These are phyloP conservation scores for Lampris incognitus DNA, from an alignment of 2,113 vertebrate genomes.

Conservation along the genomic window DNA sequence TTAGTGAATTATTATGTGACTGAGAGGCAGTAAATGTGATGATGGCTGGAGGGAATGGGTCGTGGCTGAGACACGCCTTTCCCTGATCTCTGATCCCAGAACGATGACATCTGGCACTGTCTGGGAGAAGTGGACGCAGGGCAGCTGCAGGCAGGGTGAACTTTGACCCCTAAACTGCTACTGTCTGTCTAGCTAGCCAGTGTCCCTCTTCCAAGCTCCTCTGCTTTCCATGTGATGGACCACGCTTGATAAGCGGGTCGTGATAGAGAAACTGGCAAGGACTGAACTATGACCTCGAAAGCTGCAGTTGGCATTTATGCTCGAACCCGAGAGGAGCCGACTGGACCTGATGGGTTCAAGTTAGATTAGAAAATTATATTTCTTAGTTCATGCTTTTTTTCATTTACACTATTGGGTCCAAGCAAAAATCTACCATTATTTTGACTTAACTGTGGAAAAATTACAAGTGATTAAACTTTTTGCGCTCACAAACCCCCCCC, in stretches of 20 bases:
- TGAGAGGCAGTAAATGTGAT: slow-evolving; percentile 2
- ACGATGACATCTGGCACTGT: slow-evolving; percentile 30
- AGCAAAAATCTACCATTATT: not conserved
- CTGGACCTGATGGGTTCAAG: no score
- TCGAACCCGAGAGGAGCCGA: slow-evolving; percentile 22
- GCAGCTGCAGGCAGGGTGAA: slow-evolving; percentile 24
- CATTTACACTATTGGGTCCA: no score
- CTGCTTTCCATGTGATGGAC: not conserved
- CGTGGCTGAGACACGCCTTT: slow-evolving; percentile 30
- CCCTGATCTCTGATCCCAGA: slow-evolving; percentile 5
- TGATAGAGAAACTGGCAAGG: slow-evolving; percentile 14
- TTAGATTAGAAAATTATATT: no score
- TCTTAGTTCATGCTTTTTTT: no score
- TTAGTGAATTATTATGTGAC: not conserved
- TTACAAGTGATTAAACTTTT: not conserved
- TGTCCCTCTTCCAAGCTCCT: slow-evolving; percentile 9
- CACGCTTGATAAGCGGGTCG: not conserved
- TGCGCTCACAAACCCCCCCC: not conserved
- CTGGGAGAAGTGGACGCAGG: slow-evolving; percentile 18
- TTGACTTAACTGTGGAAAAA: not conserved
- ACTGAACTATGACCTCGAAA: slow-evolving; percentile 50
- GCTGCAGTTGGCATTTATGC: slow-evolving; percentile 50
- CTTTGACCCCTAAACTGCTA: slow-evolving; percentile 31
- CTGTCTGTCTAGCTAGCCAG: slow-evolving; percentile 15
- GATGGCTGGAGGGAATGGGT: slow-evolving; percentile 19